Base-by-base conservation (phyloP, 2,113 vertebrate genomes). In the Phrynocephalus versicolor region DNA sequence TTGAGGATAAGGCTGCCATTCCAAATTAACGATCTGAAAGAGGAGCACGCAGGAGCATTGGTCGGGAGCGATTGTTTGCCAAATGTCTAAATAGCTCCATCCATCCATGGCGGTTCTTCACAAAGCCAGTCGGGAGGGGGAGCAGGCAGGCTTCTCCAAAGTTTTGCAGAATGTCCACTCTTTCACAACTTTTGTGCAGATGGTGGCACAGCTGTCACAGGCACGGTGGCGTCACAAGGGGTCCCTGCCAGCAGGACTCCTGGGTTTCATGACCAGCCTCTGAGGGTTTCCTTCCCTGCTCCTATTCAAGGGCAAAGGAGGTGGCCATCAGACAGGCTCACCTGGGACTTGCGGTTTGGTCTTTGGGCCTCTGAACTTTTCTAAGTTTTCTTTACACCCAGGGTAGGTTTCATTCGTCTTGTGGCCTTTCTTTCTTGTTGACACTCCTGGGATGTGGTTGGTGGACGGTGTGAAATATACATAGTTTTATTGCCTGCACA, bases 1-100 rank as follows among this genome's bases (percentile, higher is more conserved):
- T 62, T 33, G 57, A 82, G 89, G 85, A 51, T 23, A 71, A 0
- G 30, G 82, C 79, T 85, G 84, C 62, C 88, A 37, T 82, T 84
- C 83, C 37, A 84, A 30, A 83, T 94, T 81, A 87, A 90, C 88
- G 58, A 89, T 83, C 65, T 65, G 72, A 89, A 91, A 65, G 82
- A 57, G 67, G 67, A 88, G 87, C 51, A 64, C 55, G 89, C 82
- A 57, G 1, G 1, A 88, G n/a, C 67, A 81, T 0, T 6, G 33
- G 35, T 35, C 19, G 23, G 21, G 57, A 62, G n/a, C 18, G 3
- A 8, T 41, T 27, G 33, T 65, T n/a, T 25, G 16, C n/a, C 30
- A 15, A 70, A 55, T 37, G 27, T 55, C 15, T 39, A 71, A 71
- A 62, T 33, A 25, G 25, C n/a, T 67, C 27, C 64, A n/a, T 75